Base-by-base conservation (phyloP, 64 coral and sea anemone genomes). In the Trachythela sp. region DNA sequence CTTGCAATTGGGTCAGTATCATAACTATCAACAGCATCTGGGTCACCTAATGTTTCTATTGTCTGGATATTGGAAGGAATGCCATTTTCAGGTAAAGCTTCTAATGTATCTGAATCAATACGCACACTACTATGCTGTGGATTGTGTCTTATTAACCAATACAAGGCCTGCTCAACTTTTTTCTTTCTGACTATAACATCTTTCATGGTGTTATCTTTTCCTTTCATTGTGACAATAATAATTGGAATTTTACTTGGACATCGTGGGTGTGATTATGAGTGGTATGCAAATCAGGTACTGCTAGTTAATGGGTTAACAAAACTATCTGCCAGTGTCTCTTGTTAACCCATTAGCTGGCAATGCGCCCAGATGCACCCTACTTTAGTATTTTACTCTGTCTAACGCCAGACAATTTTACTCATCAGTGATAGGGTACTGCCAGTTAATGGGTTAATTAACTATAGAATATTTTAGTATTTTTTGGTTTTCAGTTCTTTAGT, bases 181-280 rank as follows among this genome's bases (percentile, higher is more conserved):
- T 45, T 45, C 42, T 68, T 68, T 68, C 59, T 68, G 59, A 68
- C 59, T 68, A 68, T 68, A 68, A 68, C 59, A 68, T 68, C 59
- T 68, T 31, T 68, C 59, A 68, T 68, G 59, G 59, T 68, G 59
- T 68, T 68, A 31, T 68, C 59, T 5, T 68, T 68, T 31, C 59
- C 59, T 68, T 68, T 68, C 59, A 68, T 68, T 68, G 59, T 68
- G 59, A 68, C 59, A 68, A 68, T 68, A 68, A 68, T 68, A 68
- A 68, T 68, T 68, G 59, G 59, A 68, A 68, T 31, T 68, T 68
- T 68, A 68, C 59, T 68, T 68, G 59, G 59, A 68, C 59, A 68
- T 68, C 59, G 59, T 45, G 42, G 42, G 42, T 6, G 42, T 45
- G 42, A 45, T 45, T 45, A n/a, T n/a, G n/a, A n/a, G n/a, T n/a